Conservation (phyloP, 2,113 vertebrate genomes). For the Leptocoma aspasia region DNA sequence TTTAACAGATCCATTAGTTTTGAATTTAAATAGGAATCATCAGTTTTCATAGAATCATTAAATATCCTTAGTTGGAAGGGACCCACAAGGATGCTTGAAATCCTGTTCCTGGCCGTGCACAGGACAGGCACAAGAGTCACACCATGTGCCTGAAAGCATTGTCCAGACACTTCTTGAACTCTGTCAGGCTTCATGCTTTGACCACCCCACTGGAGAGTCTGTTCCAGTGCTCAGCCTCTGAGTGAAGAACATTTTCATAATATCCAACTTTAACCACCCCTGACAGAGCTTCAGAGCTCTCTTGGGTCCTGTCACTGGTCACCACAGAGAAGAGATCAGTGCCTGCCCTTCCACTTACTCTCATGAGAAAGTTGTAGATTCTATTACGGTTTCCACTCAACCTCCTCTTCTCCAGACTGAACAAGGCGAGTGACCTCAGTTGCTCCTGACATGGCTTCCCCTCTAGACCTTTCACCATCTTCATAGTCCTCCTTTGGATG, state of each 20-base stretch:
- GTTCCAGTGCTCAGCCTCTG: not conserved
- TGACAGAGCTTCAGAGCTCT: not conserved
- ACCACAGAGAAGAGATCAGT: too few relatives aligned
- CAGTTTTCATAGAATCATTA: not conserved
- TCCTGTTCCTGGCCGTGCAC: not conserved
- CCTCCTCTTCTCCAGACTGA: not conserved
- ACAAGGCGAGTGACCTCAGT: not conserved
- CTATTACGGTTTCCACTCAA: accelerated
- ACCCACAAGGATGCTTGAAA: not conserved
- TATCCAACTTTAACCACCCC: not conserved
- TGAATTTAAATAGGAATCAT: constrained; percentile 16
- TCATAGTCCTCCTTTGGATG: not conserved
- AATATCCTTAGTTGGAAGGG: not conserved
- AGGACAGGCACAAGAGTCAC: too few relatives aligned
- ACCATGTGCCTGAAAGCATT: not conserved
- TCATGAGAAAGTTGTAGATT: accelerated
- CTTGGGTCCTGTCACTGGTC: not conserved
- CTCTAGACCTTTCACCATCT: not conserved
- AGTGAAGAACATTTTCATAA: not conserved
- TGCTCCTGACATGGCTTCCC: not conserved
- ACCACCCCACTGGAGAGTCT: not conserved
- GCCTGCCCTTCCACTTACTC: not conserved
- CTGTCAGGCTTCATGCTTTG: not conserved
- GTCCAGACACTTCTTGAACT: not conserved
- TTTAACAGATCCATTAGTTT: constrained; percentile 31